Percentiles rank a stretch among this genome's conserved stretches.
phyloP scores from a whole-genome alignment of 2,113 vertebrate species.

The Procapra przewalskii region DNA sequence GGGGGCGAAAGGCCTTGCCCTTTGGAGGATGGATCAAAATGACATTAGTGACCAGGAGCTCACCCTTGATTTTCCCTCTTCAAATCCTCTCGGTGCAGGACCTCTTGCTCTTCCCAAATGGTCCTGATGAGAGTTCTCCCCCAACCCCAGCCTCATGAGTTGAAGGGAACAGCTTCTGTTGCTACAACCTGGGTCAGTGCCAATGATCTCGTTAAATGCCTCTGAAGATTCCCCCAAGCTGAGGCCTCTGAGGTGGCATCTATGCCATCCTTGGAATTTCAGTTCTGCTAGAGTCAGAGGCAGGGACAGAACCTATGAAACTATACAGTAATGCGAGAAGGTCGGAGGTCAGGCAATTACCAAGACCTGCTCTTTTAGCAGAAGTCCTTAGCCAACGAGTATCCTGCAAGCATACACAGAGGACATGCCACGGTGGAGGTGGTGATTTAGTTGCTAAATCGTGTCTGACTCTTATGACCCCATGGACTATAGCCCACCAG shows the following conservation, averaged over 20 bases:
- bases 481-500: neutral
- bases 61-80: neutral
- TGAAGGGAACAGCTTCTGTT: neutral
- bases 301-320: neutral
- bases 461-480: fast-evolving
- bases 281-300: neutral
- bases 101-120: neutral
- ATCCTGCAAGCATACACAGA: neutral
- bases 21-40: neutral
- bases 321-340: neutral
- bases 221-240: neutral
- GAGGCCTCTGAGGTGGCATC: neutral
- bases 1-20: neutral
- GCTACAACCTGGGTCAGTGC: neutral
- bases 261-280: neutral
- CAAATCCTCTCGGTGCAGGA: neutral
- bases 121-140: neutral
- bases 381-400: neutral
- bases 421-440: neutral
- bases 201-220: neutral
- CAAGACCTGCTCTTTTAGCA: neutral
- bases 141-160: neutral
- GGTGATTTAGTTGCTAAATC: neutral
- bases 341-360: neutral
- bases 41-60: neutral